These are phyloP conservation scores for Papilio elwesi DNA, from an alignment of 2,888 invertebrate genomes.

Conservation along the genomic window DNA sequence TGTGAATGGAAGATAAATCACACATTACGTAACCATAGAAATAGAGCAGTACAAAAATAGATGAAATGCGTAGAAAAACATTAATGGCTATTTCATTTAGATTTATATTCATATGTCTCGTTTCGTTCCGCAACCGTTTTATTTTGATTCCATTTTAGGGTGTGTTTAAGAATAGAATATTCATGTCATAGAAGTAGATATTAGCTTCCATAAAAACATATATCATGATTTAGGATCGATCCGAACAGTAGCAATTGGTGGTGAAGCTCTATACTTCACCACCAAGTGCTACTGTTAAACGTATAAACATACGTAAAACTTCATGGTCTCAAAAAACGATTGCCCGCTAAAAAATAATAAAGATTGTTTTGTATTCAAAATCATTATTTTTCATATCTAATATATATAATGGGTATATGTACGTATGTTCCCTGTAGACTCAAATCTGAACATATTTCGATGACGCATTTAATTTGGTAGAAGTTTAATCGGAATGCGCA, in stretches of 20 bases:
- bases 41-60: constrained; percentile 33
- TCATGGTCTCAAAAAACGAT: no score
- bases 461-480: no score
- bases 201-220: not conserved
- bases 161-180: constrained; percentile 1
- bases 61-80: constrained; percentile 32
- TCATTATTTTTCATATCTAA: no score
- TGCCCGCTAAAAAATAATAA: no score
- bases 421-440: no score
- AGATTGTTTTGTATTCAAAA: no score
- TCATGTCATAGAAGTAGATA: not conserved
- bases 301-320: no score
- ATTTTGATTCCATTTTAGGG: constrained; percentile 12
- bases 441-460: no score
- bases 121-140: constrained; percentile 6
- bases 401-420: no score
- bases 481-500: no score
- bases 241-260: no score
- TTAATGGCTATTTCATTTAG: constrained; percentile 29
- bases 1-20: constrained; percentile 17
- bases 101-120: constrained; percentile 8
- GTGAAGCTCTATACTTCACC: not conserved
- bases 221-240: not conserved
- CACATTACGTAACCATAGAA: constrained; percentile 25
- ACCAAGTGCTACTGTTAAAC: no score